These are phyloP conservation scores for Agonum fuliginosum DNA, from an alignment of 2,888 invertebrate genomes.

Conservation along the genomic window DNA sequence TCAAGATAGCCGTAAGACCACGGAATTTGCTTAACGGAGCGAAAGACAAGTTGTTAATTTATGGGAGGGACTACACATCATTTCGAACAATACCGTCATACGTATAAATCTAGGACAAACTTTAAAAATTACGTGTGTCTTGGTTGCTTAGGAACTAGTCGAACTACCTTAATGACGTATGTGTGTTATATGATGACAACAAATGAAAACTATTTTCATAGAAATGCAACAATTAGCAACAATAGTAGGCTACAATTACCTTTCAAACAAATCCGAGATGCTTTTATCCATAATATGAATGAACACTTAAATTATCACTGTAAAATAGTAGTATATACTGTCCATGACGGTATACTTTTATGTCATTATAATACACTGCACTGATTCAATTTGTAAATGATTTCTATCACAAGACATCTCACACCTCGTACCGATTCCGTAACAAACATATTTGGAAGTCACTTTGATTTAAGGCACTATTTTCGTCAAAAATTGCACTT, in stretches of 20 bases:
- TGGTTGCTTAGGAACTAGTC: constrained; percentile 54
- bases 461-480: constrained; percentile 67
- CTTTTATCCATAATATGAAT: constrained; percentile 69
- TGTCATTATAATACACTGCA: constrained; percentile 67
- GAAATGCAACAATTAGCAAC: constrained; percentile 39
- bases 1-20: constrained; percentile 23
- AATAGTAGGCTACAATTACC: constrained; percentile 64
- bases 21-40: constrained; percentile 57
- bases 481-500: constrained; percentile 66
- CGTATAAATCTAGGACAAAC: constrained; percentile 60
- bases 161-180: constrained; percentile 66
- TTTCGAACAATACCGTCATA: constrained; percentile 66
- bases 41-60: constrained; percentile 61
- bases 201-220: constrained; percentile 50
- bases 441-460: constrained; percentile 64
- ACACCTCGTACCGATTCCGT: constrained; percentile 62
- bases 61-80: constrained; percentile 62
- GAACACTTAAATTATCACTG: constrained; percentile 67
- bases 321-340: constrained; percentile 65
- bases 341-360: constrained; percentile 69
- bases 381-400: constrained; percentile 64
- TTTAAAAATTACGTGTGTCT: constrained; percentile 57
- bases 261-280: constrained; percentile 66
- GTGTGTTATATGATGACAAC: constrained; percentile 62
- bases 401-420: constrained; percentile 58